Base-by-base conservation (phyloP, 2,113 vertebrate genomes). In the Apeltes quadracus region DNA sequence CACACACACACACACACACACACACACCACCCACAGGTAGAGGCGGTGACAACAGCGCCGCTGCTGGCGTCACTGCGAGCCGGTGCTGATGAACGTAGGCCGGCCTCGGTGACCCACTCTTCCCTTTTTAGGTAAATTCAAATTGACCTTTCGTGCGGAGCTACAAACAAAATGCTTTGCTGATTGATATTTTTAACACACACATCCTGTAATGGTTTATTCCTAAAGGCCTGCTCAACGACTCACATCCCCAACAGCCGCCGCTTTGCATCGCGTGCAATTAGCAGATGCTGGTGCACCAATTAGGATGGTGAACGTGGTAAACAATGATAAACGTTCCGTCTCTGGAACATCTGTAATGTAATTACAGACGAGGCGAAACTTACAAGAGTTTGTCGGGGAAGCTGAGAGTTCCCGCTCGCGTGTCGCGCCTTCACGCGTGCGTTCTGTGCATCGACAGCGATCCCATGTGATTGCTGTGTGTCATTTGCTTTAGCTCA, bases 1-100 rank as follows among this genome's bases (percentile, higher is more conserved):
- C 61, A 62, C 72, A 43, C 57, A 57, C 16, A 32, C 51, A 58
- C 73, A 62, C 61, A 62, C 71, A 43, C 57, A 53, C 16, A 22
- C 55, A 62, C 72, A 61, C 58, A 59, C 85, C 90, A 89, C 89
- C 86, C 87, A 92, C 85, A 70, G 77, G 51, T 88, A 71, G 74
- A 75, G 69, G 81, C 65, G 71, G 82, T 34, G 79, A 77, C 81
- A 84, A 81, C 66, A 75, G 75, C 84, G 73, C 88, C 89, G 84
- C 86, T 82, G 81, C 58, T 81, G 76, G 75, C 84, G 73, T 89
- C 89, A 84, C 86, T 82, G 81, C 58, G 82, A 84, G 72, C 44
- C 61, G 77, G 83, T 81, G 70, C 69, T 61, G 78, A 84, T 79
- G 79, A 83, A 81, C 64, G 36, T 1, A 18, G 75, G 67, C 78